Evolutionary conservation across 2,797 vertebrate genomes (phyloP).

Genomic region (Choloepus didactylus): DNA sequence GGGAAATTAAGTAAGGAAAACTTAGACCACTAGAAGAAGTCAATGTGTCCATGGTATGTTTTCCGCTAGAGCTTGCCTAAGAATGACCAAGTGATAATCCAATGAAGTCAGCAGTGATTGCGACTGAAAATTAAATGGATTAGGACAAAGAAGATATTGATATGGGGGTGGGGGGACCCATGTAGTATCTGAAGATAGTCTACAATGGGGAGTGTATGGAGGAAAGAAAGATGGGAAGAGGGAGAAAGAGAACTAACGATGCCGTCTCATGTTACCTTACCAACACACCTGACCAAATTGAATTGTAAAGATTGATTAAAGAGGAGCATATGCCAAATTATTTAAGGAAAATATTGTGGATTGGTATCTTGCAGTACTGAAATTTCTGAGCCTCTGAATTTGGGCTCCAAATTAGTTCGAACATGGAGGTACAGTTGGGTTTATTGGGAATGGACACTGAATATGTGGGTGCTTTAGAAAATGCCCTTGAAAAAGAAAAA

Average conservation of each 20-base stretch:
- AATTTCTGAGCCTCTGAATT: not conserved
- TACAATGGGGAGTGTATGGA: too few species aligned
- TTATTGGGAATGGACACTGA: not conserved
- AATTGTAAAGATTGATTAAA: constrained; percentile 49
- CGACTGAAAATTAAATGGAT: not conserved
- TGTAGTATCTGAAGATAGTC: not conserved
- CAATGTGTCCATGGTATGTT: not conserved
- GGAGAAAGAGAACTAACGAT: not conserved
- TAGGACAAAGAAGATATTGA: not conserved
- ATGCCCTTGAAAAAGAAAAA: not conserved
- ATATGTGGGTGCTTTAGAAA: not conserved
- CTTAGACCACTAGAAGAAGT: not conserved
- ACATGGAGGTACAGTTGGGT: not conserved
- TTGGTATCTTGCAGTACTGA: not conserved
- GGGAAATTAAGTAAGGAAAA: not conserved
- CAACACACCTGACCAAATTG: not conserved
- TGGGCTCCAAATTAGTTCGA: not conserved
- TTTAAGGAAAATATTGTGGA: not conserved
- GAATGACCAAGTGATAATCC: not conserved
- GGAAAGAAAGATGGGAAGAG: not conserved
- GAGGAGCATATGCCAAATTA: not conserved
- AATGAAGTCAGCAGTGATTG: not conserved
- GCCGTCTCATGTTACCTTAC: not conserved
- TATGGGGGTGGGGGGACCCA: not conserved
- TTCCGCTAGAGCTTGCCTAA: not conserved